These are phyloP conservation scores for Platysteira castanea DNA, from an alignment of 2,113 vertebrate species.

Conservation along the genomic window DNA sequence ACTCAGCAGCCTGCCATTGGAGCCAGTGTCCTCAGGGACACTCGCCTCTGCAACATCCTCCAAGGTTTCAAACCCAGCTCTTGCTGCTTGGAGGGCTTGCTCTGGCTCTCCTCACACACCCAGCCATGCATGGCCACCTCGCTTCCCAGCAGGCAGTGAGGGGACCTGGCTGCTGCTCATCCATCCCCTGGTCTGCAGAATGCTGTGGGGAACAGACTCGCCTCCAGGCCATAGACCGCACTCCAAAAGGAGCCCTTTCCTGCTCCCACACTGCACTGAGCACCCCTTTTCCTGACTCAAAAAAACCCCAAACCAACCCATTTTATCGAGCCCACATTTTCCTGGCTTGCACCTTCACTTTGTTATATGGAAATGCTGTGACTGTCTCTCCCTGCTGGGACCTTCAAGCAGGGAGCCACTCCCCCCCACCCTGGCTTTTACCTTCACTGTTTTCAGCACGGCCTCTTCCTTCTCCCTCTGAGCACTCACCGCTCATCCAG, in stretches of 20 bases:
- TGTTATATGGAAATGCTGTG: background rate
- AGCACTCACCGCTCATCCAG: background rate
- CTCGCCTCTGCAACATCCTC: background rate
- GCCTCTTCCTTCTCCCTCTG: background rate
- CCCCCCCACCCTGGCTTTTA: background rate
- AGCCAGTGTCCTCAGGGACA: background rate
- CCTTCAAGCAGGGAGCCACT: background rate
- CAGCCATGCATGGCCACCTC: background rate
- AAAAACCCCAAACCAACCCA: background rate
- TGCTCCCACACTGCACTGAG: background rate
- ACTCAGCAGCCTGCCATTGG: background rate
- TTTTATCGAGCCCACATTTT: background rate
- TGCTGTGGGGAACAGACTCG: rapidly evolving
- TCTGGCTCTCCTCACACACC: background rate
- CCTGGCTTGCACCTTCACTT: background rate
- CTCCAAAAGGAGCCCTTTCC: background rate
- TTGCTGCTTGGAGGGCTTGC: background rate
- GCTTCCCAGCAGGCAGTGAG: background rate
- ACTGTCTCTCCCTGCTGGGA: rapidly evolving
- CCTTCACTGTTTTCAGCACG: background rate
- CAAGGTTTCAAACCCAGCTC: background rate
- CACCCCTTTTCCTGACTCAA: background rate
- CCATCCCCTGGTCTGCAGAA: background rate
- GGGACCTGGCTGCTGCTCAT: background rate
- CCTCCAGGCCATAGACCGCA: background rate